Evolutionary conservation across 2,888 invertebrate species (phyloP).

Genomic region (Cataglyphis albicans): DNA sequence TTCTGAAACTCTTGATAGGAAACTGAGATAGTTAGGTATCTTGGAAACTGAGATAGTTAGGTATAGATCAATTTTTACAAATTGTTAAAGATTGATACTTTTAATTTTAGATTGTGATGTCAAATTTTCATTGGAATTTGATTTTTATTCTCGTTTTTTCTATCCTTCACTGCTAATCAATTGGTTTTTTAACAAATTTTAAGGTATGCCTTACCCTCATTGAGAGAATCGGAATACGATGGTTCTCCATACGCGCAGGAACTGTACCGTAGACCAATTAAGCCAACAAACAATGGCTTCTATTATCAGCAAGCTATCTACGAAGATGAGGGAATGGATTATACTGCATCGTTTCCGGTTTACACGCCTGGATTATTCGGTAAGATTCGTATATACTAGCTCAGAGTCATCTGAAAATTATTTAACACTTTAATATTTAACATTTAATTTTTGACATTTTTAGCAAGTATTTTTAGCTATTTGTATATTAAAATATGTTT

Average conservation of each 20-base stretch:
- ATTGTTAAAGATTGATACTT: not conserved
- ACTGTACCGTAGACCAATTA: slow-evolving; percentile 79
- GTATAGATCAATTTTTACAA: not conserved
- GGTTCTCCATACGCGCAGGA: slow-evolving; percentile 82
- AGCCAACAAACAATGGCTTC: slow-evolving; percentile 72
- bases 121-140: not conserved
- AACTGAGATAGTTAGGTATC: not conserved
- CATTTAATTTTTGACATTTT: not conserved
- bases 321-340: slow-evolving; percentile 80
- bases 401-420: not conserved
- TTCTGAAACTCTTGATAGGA: not conserved
- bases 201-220: slow-evolving; percentile 75
- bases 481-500: not conserved
- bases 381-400: slow-evolving; percentile 62
- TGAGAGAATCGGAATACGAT: slow-evolving; percentile 81
- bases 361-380: slow-evolving; percentile 81
- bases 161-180: not conserved
- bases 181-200: not conserved
- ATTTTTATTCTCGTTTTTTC: not conserved
- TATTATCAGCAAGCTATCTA: slow-evolving; percentile 82
- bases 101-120: not conserved
- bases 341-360: slow-evolving; percentile 79
- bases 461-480: not conserved
- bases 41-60: too few relatives aligned
- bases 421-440: not conserved